A percentile compares a stretch with the other conserved stretches of the same genome.
phyloP scores from a whole-genome alignment of 2,888 invertebrate genomes.

The Pseudanteris insignis region DNA sequence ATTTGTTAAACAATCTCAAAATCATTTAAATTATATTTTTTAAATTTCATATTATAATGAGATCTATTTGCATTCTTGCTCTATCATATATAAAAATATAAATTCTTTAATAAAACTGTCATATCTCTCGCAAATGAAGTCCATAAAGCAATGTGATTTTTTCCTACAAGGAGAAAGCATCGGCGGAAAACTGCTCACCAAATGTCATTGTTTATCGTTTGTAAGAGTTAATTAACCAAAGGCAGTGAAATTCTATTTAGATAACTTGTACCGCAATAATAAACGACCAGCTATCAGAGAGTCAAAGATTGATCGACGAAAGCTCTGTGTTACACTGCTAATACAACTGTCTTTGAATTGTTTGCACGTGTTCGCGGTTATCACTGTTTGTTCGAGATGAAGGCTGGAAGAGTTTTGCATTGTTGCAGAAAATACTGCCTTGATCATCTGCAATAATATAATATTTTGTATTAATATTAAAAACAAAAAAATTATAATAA shows the following conservation, averaged over 20 bases:
- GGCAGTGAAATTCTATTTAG: conserved; percentile 45
- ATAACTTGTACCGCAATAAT: conserved; percentile 42
- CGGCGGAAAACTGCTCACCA: conserved; percentile 28
- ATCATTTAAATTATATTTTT: too few relatives aligned
- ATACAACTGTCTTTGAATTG: conserved; percentile 42
- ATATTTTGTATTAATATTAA: too few relatives aligned
- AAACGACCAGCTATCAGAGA: conserved; percentile 41
- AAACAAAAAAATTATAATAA: too few relatives aligned
- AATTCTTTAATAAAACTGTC: conserved; percentile 33
- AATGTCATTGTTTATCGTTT: conserved; percentile 40
- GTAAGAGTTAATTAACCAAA: conserved; percentile 43
- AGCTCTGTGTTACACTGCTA: conserved; percentile 22
- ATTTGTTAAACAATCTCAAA: too few relatives aligned
- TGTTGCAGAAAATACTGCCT: conserved; percentile 16
- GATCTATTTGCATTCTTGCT: background rate
- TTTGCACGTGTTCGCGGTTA: conserved; percentile 46
- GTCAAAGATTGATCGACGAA: conserved; percentile 46
- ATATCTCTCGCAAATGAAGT: conserved; percentile 28
- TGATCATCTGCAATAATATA: too few relatives aligned
- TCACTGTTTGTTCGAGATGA: conserved; percentile 40
- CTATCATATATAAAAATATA: conserved; percentile 9
- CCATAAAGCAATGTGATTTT: conserved; percentile 14
- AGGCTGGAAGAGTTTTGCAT: conserved; percentile 39
- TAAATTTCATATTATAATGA: background rate
- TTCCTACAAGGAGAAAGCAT: conserved; percentile 29